phyloP scores from a whole-genome alignment of 2,888 invertebrate species.

The Apodemia duryi region DNA sequence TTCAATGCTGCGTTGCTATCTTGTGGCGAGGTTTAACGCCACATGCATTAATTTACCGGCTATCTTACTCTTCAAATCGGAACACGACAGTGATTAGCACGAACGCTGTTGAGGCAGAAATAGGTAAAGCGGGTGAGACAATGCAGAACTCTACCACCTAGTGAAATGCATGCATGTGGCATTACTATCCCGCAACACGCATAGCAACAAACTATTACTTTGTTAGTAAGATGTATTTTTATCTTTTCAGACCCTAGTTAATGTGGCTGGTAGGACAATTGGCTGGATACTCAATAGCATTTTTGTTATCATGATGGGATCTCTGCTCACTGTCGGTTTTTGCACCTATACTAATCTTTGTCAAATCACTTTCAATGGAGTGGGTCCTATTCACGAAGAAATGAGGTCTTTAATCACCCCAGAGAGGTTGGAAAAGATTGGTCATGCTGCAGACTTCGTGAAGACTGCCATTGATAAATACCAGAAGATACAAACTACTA shows the following conservation, averaged over 20 bases:
- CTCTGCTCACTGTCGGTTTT: conserved; percentile 61
- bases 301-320: conserved; percentile 73
- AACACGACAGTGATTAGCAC: too few relatives aligned
- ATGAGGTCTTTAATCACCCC: conserved; percentile 79
- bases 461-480: conserved; percentile 82
- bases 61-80: too few relatives aligned
- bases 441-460: conserved; percentile 79
- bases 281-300: conserved; percentile 59
- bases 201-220: too few relatives aligned
- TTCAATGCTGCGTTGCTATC: too few relatives aligned
- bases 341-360: conserved; percentile 83
- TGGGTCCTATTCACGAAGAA: conserved; percentile 78
- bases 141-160: too few relatives aligned
- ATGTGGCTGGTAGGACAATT: conserved; percentile 54
- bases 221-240: too few relatives aligned
- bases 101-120: too few relatives aligned
- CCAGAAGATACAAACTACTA: conserved; percentile 60
- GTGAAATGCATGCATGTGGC: too few relatives aligned
- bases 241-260: conserved; percentile 51
- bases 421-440: conserved; percentile 79
- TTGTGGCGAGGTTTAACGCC: too few relatives aligned
- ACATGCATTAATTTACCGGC: too few relatives aligned
- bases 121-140: too few relatives aligned
- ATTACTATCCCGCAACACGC: too few relatives aligned
- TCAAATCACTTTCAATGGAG: conserved; percentile 79